A percentile compares a stretch with the other conserved stretches of the same genome.
phyloP scores from a whole-genome alignment of 2,797 vertebrate species.

The Chaenodraco wilsoni region DNA sequence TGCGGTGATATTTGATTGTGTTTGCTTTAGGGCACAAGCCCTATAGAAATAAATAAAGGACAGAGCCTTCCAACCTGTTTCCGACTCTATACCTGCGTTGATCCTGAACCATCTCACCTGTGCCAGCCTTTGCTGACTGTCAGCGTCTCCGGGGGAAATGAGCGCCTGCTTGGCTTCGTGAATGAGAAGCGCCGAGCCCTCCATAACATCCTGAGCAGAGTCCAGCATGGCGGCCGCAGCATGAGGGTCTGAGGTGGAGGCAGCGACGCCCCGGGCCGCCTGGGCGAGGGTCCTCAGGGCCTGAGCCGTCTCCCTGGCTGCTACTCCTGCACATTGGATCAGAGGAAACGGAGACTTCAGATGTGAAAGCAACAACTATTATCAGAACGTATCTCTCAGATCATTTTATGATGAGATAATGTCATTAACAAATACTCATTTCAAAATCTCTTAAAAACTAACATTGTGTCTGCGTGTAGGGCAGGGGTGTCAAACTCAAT shows the following conservation, averaged over 20 bases:
- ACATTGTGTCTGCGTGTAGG: too few relatives aligned
- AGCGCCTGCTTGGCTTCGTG: conserved; percentile 96
- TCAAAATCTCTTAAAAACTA: background rate
- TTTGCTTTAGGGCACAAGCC: conserved; percentile 1
- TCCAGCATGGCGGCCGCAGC: conserved; percentile 95
- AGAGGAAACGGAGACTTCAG: background rate
- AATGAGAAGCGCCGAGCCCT: conserved; percentile 95
- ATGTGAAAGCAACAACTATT: background rate
- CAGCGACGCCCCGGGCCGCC: conserved; percentile 94
- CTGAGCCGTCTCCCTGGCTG: conserved; percentile 97
- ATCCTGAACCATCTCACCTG: conserved; percentile 84
- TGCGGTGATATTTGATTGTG: conserved; percentile 5
- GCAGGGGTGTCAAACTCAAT: too few relatives aligned
- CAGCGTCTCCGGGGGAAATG: conserved; percentile 91
- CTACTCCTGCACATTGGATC: conserved; percentile 86
- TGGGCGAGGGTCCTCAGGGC: conserved; percentile 94
- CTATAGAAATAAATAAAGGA: background rate
- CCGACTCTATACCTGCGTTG: background rate
- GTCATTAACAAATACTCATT: background rate
- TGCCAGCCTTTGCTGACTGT: conserved; percentile 96
- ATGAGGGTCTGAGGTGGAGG: conserved; percentile 89
- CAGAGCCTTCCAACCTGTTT: background rate
- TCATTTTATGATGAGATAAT: background rate
- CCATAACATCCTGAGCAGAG: conserved; percentile 96
- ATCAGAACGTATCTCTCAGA: background rate